Evolutionary conservation across 2,113 vertebrate genomes (phyloP).

Genomic region (Gasterosteus aculeatus): DNA sequence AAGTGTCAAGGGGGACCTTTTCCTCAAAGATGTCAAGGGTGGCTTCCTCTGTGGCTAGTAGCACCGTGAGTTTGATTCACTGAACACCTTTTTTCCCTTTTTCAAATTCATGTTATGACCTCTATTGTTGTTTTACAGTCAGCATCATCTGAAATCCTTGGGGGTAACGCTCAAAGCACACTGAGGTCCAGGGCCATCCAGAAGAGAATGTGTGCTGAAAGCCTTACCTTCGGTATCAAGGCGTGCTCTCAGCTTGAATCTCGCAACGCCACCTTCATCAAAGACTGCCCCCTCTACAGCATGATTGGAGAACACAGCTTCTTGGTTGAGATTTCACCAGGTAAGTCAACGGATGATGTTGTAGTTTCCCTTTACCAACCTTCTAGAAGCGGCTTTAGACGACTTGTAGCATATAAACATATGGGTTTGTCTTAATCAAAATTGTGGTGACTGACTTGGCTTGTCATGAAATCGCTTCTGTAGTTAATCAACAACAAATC

Average conservation of each 20-base stretch:
- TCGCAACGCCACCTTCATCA: conserved; percentile 76
- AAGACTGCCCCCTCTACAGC: conserved; percentile 66
- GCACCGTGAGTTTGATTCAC: conserved; percentile 53
- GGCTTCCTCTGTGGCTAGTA: conserved; percentile 25
- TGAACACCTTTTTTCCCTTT: neutral
- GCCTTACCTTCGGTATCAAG: conserved; percentile 75
- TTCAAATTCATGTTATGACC: neutral
- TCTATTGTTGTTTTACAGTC: conserved; percentile 69
- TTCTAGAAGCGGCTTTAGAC: neutral
- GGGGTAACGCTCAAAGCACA: conserved; percentile 30
- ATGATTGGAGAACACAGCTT: conserved; percentile 78
- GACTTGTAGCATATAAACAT: neutral
- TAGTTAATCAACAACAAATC: no score
- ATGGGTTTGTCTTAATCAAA: no score
- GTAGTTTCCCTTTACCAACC: neutral
- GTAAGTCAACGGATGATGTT: conserved; percentile 65
- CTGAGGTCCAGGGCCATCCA: conserved; percentile 31
- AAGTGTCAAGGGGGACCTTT: conserved; percentile 60
- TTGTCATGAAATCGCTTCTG: no score
- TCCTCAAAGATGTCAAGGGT: conserved; percentile 44
- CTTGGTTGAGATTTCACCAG: conserved; percentile 74
- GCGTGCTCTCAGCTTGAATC: conserved; percentile 76
- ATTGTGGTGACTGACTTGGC: no score
- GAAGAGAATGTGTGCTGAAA: conserved; percentile 66
- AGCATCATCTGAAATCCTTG: conserved; percentile 71